A percentile compares a stretch with the other conserved stretches of the same genome.
These are phyloP conservation scores for Eciton burchellii DNA, from an alignment of 1,140 invertebrate genomes.

Conservation along the genomic window DNA sequence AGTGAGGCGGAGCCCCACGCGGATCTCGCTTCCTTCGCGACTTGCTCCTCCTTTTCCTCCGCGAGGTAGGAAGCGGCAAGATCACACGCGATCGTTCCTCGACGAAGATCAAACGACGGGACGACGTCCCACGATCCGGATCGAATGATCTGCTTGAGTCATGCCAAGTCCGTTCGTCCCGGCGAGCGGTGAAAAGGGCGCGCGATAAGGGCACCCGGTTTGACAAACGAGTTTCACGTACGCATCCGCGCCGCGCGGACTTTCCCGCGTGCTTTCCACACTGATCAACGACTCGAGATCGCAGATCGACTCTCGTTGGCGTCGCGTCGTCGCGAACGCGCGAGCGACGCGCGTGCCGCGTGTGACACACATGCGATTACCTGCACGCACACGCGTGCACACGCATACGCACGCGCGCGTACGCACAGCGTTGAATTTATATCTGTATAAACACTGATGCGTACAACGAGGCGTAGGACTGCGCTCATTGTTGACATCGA, in stretches of 20 bases:
- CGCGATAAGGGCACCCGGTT: constrained; percentile 72
- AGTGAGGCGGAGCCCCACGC: constrained; percentile 52
- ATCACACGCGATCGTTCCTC: constrained; percentile 11
- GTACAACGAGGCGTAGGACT: constrained; percentile 66
- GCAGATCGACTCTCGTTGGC: constrained; percentile 49
- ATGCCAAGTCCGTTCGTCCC: constrained; percentile 67
- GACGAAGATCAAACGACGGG: constrained; percentile 51
- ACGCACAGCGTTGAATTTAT: constrained; percentile 84
- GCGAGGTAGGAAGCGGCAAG: constrained; percentile 44
- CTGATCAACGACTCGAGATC: constrained; percentile 78
- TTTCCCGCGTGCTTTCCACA: constrained; percentile 76
- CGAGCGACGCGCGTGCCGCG: constrained; percentile 48
- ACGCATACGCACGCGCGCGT: constrained; percentile 64
- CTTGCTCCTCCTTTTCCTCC: constrained; percentile 25
- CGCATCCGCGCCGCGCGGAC: constrained; percentile 12
- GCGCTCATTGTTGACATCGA: constrained; percentile 75
- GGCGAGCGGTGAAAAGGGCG: constrained; percentile 65
- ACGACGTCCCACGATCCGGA: constrained; percentile 65
- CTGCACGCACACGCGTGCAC: too few relatives aligned
- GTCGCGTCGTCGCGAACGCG: constrained; percentile 34
- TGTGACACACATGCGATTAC: too few relatives aligned
- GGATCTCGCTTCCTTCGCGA: not conserved
- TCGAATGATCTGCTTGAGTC: constrained; percentile 61
- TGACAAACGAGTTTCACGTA: constrained; percentile 36
- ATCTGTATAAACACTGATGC: constrained; percentile 66